A percentile compares a stretch with the other conserved stretches of the same genome.
phyloP scores from a whole-genome alignment of 2,113 vertebrate genomes.

The Pampusana beccarii region DNA sequence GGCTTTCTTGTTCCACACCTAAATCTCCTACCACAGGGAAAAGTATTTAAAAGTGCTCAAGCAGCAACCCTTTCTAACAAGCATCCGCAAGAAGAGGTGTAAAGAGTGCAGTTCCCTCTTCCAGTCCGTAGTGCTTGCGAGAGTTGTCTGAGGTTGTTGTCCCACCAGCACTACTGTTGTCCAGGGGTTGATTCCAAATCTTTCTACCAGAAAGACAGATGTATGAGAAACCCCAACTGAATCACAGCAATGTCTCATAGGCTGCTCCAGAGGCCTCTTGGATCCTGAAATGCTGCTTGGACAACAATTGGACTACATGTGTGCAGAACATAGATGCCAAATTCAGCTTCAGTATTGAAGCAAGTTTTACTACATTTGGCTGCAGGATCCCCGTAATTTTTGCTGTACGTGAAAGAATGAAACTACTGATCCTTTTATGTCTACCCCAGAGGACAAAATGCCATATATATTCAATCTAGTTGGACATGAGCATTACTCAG shows the following conservation, averaged over 20 bases:
- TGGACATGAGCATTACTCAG: background rate
- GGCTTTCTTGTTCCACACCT: background rate
- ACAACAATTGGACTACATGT: constrained; percentile 32
- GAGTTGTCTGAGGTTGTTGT: background rate
- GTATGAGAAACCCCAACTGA: constrained; percentile 46
- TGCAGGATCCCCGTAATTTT: constrained; percentile 27
- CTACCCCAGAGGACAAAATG: constrained; percentile 28
- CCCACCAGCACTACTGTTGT: background rate
- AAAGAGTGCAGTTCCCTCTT: background rate
- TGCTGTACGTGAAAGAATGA: constrained; percentile 58
- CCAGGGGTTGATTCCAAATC: background rate
- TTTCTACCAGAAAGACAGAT: constrained; percentile 46
- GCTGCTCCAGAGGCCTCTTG: constrained; percentile 53
- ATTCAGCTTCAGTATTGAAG: constrained; percentile 22
- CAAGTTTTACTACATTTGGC: constrained; percentile 66
- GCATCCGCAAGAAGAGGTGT: background rate
- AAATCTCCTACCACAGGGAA: background rate
- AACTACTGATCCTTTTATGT: constrained; percentile 49
- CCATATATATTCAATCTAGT: background rate
- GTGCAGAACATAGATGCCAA: constrained; percentile 27
- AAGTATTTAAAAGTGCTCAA: background rate
- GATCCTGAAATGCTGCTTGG: constrained; percentile 18
- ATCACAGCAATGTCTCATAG: background rate
- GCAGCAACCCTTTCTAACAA: background rate
- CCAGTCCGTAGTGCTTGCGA: background rate